phyloP scores from a whole-genome alignment of 2,113 vertebrate species.

The Centropus bengalensis region DNA sequence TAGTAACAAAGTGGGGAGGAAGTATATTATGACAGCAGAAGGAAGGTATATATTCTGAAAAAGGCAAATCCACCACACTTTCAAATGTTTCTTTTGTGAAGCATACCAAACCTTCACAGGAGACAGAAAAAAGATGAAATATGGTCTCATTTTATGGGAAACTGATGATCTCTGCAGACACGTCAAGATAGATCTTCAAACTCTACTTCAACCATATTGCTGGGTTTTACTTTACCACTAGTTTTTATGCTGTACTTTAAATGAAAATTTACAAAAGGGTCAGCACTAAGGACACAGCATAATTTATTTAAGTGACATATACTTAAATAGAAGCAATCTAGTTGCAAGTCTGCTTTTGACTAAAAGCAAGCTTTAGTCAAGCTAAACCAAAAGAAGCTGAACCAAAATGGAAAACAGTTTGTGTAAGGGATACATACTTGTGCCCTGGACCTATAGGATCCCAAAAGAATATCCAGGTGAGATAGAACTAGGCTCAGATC shows the following conservation, averaged over 20 bases:
- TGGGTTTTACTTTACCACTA: neutral
- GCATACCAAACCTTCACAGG: neutral
- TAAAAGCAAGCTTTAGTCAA: neutral
- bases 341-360: neutral
- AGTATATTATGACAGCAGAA: neutral
- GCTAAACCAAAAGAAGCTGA: no score
- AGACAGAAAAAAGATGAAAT: neutral
- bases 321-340: neutral
- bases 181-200: neutral
- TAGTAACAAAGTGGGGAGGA: neutral
- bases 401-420: neutral
- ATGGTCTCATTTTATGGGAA: neutral
- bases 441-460: neutral
- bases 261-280: neutral
- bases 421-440: neutral
- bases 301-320: neutral
- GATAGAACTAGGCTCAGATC: neutral
- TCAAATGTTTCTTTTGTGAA: neutral
- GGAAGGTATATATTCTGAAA: neutral
- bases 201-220: neutral
- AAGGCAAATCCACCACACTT: neutral
- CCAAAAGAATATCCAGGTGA: neutral
- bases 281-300: neutral
- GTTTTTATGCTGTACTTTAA: neutral
- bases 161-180: neutral